Base-by-base conservation (phyloP, 2,113 vertebrate species). In the Oreocharis arfaki region DNA sequence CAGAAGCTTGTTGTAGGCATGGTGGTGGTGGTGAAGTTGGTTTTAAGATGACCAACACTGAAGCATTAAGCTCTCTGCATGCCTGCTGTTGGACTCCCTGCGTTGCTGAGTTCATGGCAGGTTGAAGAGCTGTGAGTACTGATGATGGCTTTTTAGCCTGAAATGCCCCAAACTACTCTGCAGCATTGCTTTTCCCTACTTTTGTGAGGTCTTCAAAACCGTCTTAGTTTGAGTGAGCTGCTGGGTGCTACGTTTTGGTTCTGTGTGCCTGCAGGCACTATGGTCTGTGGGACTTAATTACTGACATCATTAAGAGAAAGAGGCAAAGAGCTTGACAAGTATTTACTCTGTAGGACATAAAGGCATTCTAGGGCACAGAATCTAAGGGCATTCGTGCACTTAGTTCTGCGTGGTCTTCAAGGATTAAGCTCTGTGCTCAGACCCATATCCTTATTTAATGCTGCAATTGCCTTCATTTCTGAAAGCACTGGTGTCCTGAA, bases 51-150 rank as follows among this genome's bases (percentile, higher is more conserved):
- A 30, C 13, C 16, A 9, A 3, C 18, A 75, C 35, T 4, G 4
- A 60, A 42, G 60, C 5, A 8, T 52, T 53, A 47, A 89, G 49
- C 33, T 55, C 3, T 63, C 61, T 28, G 30, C 39, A 42, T 8
- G 7, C 0, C 1, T 50, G 69, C 87, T 64, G 5, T 57, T 16
- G 2, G 1, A 60, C 46, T 88, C 44, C 10, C 11, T 20, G 15
- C 0, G 0, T 61, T 0, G 0, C 52, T 4, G 24, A 47, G 16
- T 13, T 91, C 1, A 1, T 11, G 61, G 78, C 26, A 28, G 14
- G 17, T 8, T 46, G 52, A 65, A 69, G 57, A 87, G 17, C 30
- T 52, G 14, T 0, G 1, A 26, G 24, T 69, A 50, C 46, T 30
- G 11, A 57, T 46, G 61, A 17, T 35, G 63, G 24, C 17, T 3